Evolutionary conservation across 2,888 invertebrate genomes (phyloP).

Genomic region (Seira musarum): DNA sequence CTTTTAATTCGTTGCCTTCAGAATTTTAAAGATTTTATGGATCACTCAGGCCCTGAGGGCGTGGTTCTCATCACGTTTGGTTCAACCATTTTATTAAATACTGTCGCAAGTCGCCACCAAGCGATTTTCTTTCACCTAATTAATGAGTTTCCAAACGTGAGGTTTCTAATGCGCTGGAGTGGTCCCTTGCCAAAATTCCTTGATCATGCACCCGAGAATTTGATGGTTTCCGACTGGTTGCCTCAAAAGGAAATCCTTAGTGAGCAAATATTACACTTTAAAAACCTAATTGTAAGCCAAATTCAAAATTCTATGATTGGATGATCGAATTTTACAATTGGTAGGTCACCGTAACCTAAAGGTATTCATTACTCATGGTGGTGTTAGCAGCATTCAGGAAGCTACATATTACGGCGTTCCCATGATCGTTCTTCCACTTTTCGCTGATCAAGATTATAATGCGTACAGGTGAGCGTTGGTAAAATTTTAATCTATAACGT

Average conservation of each 20-base stretch:
- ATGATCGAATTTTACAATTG: too few species aligned
- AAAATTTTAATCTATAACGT: not conserved
- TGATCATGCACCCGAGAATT: constrained; percentile 54
- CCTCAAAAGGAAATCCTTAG: constrained; percentile 68
- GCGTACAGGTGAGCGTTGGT: constrained; percentile 37
- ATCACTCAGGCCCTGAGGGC: constrained; percentile 60
- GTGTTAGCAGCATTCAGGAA: constrained; percentile 66
- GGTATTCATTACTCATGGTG: constrained; percentile 67
- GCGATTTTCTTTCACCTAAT: constrained; percentile 66
- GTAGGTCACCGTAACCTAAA: constrained; percentile 64
- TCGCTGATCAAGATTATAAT: constrained; percentile 69
- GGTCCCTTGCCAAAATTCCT: constrained; percentile 61
- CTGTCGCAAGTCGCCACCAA: constrained; percentile 56
- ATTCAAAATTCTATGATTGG: too few species aligned
- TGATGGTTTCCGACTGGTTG: constrained; percentile 66
- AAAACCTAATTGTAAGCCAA: not conserved
- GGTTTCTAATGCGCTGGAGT: constrained; percentile 67
- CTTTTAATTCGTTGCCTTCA: constrained; percentile 20
- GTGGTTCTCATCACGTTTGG: constrained; percentile 68
- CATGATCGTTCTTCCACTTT: constrained; percentile 63
- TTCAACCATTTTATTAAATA: constrained; percentile 64
- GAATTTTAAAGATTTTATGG: constrained; percentile 62
- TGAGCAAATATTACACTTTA: constrained; percentile 23
- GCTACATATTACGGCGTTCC: constrained; percentile 66
- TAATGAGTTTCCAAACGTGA: constrained; percentile 58